Conservation (phyloP, 2,797 vertebrate species). For the Pangasius larnaudii region DNA sequence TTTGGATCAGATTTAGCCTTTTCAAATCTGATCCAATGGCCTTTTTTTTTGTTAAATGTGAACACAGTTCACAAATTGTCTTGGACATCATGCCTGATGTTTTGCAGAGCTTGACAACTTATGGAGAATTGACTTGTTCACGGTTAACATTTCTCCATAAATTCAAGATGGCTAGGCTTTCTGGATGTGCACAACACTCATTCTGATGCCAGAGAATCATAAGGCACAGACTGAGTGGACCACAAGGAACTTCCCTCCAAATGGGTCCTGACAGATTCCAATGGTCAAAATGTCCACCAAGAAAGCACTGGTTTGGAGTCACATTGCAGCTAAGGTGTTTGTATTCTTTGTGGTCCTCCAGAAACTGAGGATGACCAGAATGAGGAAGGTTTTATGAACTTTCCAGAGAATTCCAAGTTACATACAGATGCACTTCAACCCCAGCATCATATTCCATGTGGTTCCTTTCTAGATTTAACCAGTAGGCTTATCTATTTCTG, state of each 20-base stretch:
- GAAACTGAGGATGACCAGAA: not conserved
- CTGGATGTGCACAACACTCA: not conserved
- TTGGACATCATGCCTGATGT: not conserved
- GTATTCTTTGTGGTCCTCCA: not conserved
- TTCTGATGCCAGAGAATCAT: not conserved
- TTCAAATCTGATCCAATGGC: not conserved
- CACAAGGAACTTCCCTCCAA: constrained; percentile 4
- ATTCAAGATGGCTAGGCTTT: not conserved
- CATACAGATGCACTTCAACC: not conserved
- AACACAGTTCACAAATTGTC: not conserved
- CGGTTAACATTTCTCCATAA: not conserved
- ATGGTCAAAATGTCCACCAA: not conserved
- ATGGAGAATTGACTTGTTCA: not conserved
- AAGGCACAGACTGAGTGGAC: not conserved
- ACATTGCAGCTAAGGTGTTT: not conserved
- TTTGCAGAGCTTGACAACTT: not conserved
- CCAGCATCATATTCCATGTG: not conserved
- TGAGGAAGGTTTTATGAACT: not conserved
- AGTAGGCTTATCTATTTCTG: not conserved
- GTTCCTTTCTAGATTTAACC: not conserved
- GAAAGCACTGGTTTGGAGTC: not conserved
- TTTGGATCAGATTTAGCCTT: not conserved
- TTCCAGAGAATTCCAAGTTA: not conserved
- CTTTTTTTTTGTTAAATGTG: not conserved
- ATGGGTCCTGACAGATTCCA: not conserved